Conservation (phyloP, 2,888 invertebrate genomes). For the Pristionchus entomophagus region DNA sequence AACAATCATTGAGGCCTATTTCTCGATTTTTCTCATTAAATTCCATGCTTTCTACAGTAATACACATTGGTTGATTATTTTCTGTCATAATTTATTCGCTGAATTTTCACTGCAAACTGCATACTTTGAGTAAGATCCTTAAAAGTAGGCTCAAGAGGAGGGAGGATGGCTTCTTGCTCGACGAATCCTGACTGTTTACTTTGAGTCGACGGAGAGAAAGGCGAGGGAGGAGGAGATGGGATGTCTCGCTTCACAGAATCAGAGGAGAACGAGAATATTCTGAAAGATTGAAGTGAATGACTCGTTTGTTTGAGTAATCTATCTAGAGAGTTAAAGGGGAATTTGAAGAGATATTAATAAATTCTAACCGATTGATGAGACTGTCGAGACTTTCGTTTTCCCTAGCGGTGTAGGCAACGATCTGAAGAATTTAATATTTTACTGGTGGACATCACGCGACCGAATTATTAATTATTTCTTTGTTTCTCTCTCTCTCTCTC, state of each 20-base stretch:
- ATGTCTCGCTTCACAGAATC: neutral
- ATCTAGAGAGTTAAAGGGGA: too few relatives aligned
- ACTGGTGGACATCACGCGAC: neutral
- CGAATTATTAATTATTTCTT: neutral
- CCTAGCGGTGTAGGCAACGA: neutral
- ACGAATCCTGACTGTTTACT: neutral
- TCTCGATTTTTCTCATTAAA: too few relatives aligned
- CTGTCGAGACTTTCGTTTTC: conserved; percentile 37
- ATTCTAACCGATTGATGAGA: neutral
- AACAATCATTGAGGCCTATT: too few relatives aligned
- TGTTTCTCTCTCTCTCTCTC: neutral
- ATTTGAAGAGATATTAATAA: neutral
- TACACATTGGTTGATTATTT: too few relatives aligned
- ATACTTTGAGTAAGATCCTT: neutral
- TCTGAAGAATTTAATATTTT: neutral
- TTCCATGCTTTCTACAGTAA: too few relatives aligned
- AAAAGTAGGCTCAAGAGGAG: neutral
- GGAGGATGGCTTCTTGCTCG: conserved; percentile 16
- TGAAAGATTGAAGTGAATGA: neutral
- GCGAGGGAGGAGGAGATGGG: neutral
- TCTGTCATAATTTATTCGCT: too few relatives aligned
- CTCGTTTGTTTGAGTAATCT: too few relatives aligned
- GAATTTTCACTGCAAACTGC: too few relatives aligned
- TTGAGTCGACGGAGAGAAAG: neutral
- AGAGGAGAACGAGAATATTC: conserved; percentile 4